Evolutionary conservation across 2,797 vertebrate genomes (phyloP), one percentile per base, ranked within the genome.

Genomic region (Ceryle rudis): DNA sequence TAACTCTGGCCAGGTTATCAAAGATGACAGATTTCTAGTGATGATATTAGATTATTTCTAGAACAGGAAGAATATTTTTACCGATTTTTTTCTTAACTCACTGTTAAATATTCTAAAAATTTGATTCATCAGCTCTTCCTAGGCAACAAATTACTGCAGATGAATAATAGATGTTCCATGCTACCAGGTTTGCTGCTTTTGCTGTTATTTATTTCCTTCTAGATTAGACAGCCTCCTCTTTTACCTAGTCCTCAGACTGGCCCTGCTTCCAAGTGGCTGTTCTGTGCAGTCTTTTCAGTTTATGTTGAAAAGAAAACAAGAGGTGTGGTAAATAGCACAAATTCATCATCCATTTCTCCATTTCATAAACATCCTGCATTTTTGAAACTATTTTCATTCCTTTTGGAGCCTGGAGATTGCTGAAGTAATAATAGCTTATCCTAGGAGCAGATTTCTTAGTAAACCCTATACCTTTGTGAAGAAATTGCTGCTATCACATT

Each of bases 391-490:
- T 91, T 95, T 37, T 94, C n/a, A 51, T 91, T 96, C 35, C 58
- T 91, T 95, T 66, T 72, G 80, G 93, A 86, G 80, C 84, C 65
- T 88, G 61, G 89, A 90, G 85, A 91, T 55, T 75, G 73, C 81
- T 88, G 62, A 79, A 95, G 91, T 91, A 96, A 95, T 93, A 96
- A 93, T 14, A 84, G 55, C 73, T 88, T 88, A 84, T 77, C 82
- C 85, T 95, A 84, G 88, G 66, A 95, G 86, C 66, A 91, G 47
- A 79, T 94, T 95, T 94, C 67, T 90, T 86, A 84, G 82, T 86
- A 95, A 95, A 93, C 58, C 72, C 54, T 62, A 11, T 73, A 55
- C 22, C 67, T 84, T 81, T 79, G 74, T 83, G 89, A 91, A 95
- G 83, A 88, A 93, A 95, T 73, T 88, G 58, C 80, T 88, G n/a